Evolutionary conservation across 2,113 vertebrate species (phyloP), one percentile per base, ranked within the genome.

Genomic region (Piprites chloris): DNA sequence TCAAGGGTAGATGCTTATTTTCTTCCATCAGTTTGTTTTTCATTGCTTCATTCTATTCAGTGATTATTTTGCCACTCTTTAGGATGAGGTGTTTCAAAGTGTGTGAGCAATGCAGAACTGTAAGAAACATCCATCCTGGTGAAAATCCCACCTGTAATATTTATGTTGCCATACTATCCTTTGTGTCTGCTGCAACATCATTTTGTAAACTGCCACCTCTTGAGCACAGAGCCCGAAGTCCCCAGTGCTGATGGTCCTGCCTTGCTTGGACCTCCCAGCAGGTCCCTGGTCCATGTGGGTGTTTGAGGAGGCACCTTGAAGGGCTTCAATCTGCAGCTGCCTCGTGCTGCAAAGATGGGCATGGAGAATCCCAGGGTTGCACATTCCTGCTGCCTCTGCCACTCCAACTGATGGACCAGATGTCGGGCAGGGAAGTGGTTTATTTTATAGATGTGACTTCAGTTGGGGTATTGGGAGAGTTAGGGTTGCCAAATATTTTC

Each of bases 161-260:
- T 63, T 83, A 11, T 28, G 2, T 39, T 59, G 16, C 47, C 5
- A 0, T n/a, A 1, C 6, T 67, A 2, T 18, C 35, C 15, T 3
- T 66, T 44, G 13, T 20, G 9, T 19, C 5, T 28, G n/a, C 37
- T 12, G 1, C 9, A 63, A 17, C 12, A 81, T 42, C 14, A 0
- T 39, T 52, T 47, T 23, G 27, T n/a, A 21, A 68, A 35, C 30
- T 2, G 1, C 2, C 2, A 9, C n/a, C 49, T 46, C 27, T 11
- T 14, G 74, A 86, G 71, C 56, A n/a, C 22, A 23, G 67, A 16
- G 27, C 50, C 69, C 5, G 5, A 44, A 44, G 21, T 23, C 75
- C 35, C 56, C 16, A 23, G 22, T 15, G 11, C 9, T 6, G 3
- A 24, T 3, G 17, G 41, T 44, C 19, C 69, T 91, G 35, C 41